These are phyloP conservation scores for Novumbra hubbsi DNA, from an alignment of 2,797 vertebrate species.

Conservation along the genomic window DNA sequence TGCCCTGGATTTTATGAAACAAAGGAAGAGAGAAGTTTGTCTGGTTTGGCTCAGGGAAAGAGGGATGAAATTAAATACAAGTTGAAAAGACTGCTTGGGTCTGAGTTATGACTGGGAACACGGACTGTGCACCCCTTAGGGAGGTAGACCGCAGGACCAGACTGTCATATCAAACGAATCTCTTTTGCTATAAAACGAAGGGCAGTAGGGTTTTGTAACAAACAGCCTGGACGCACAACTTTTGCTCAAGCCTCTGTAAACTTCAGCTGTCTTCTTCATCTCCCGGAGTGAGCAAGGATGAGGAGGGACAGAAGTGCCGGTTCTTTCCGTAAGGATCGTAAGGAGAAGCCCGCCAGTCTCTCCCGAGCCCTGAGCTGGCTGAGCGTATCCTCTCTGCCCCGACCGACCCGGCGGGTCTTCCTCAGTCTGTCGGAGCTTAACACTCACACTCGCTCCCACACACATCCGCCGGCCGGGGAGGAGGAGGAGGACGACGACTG, in stretches of 20 bases:
- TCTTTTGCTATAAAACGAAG: neutral
- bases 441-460: conserved; percentile 47
- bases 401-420: conserved; percentile 87
- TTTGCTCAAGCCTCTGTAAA: neutral
- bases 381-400: conserved; percentile 86
- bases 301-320: conserved; percentile 84
- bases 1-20: conserved; percentile 46
- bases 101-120: conserved; percentile 33
- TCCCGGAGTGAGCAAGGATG: conserved; percentile 69
- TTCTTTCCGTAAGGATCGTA: conserved; percentile 79
- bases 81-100: conserved; percentile 13
- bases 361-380: conserved; percentile 93
- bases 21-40: conserved; percentile 40
- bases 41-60: conserved; percentile 23
- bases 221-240: neutral
- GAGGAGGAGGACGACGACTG: conserved; percentile 81
- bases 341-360: conserved; percentile 79
- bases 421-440: conserved; percentile 87
- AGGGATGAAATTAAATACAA: conserved; percentile 42
- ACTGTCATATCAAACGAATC: conserved; percentile 24
- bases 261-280: neutral
- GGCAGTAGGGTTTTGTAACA: neutral
- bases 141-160: conserved; percentile 29
- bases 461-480: conserved; percentile 56
- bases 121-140: conserved; percentile 20